A percentile compares a stretch with the other conserved stretches of the same genome.
Evolutionary conservation across 2,888 invertebrate genomes (phyloP).

Genomic region (Pollenia labialis): DNA sequence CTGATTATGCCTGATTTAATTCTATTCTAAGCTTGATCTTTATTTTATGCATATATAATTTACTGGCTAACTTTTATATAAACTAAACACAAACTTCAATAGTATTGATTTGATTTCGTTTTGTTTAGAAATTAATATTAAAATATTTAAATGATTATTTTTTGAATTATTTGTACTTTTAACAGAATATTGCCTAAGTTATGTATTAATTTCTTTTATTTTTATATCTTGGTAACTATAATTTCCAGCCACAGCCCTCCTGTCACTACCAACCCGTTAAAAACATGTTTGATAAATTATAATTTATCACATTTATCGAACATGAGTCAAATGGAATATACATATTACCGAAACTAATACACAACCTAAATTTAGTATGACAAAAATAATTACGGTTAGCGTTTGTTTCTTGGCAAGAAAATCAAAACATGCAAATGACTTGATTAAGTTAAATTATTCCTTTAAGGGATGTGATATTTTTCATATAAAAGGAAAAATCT

Average conservation of each 20-base stretch:
- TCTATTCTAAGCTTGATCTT: conserved; percentile 23
- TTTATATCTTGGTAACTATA: neutral
- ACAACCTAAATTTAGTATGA: conserved; percentile 27
- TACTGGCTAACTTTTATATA: conserved; percentile 22
- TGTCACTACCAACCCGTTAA: conserved; percentile 45
- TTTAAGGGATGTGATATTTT: neutral
- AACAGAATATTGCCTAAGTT: conserved; percentile 22
- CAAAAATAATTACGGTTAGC: conserved; percentile 58
- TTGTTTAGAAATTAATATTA: conserved; percentile 30
- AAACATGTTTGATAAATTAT: conserved; percentile 53
- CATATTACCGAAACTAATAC: conserved; percentile 16
- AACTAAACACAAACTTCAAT: conserved; percentile 45
- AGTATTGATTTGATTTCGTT: neutral
- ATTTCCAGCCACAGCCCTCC: conserved; percentile 6
- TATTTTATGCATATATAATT: conserved; percentile 31
- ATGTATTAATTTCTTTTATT: conserved; percentile 38
- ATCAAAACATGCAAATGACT: conserved; percentile 67
- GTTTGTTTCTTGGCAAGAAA: conserved; percentile 57
- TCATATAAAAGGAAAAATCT: too few relatives aligned
- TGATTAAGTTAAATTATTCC: conserved; percentile 39
- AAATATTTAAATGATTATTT: conserved; percentile 41
- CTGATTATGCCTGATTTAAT: conserved; percentile 58
- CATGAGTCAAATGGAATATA: neutral
- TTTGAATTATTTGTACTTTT: neutral
- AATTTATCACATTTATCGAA: conserved; percentile 38